Evolutionary conservation across 2,113 vertebrate genomes (phyloP), one percentile per base, ranked within the genome.

Genomic region (Heterotis niloticus): DNA sequence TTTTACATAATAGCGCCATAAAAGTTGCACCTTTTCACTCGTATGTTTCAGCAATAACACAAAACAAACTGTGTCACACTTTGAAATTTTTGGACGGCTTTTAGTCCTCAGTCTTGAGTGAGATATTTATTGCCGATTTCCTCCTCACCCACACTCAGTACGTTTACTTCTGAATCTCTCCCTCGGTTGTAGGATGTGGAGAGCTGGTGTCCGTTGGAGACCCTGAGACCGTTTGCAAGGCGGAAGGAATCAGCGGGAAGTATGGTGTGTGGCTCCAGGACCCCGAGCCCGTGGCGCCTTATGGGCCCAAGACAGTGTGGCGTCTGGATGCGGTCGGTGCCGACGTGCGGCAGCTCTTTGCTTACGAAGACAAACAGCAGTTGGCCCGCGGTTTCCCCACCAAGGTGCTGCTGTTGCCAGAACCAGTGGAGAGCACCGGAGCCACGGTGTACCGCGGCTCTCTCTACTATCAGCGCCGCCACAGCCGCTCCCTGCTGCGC

Each of bases 261-360:
- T 98, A 98, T 0, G 96, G 96, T 0, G 94, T 96, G 24, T 99
- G 97, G 96, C 96, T 98, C 96, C 92, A 93, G 86, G 97, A 98
- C 84, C 95, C 96, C 0, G 92, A 95, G 84, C 92, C 94, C 0
- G 75, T 85, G 59, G 0, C 88, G 10, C 95, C 95, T 0, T 94
- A 96, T 5, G 94, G 92, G 0, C 76, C 34, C 23, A 88, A 90
- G 77, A 96, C 94, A 89, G 89, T 95, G 0, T 99, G 97, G 96
- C 93, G 96, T 0, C 89, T 98, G 0, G 93, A 98, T 83, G 88
- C 94, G 0, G 93, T 98, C 10, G 96, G 96, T 70, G 86, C 92
- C 0, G 95, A 94, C 23, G 84, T 98, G 70, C 93, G 94, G n/a
- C 95, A 96, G 87, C 92, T 98, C 34, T 94, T 94, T 12, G 95